A percentile compares a stretch with the other conserved stretches of the same genome.
These are phyloP conservation scores for Ciconia maguari DNA, from an alignment of 2,113 vertebrate genomes.

Conservation along the genomic window DNA sequence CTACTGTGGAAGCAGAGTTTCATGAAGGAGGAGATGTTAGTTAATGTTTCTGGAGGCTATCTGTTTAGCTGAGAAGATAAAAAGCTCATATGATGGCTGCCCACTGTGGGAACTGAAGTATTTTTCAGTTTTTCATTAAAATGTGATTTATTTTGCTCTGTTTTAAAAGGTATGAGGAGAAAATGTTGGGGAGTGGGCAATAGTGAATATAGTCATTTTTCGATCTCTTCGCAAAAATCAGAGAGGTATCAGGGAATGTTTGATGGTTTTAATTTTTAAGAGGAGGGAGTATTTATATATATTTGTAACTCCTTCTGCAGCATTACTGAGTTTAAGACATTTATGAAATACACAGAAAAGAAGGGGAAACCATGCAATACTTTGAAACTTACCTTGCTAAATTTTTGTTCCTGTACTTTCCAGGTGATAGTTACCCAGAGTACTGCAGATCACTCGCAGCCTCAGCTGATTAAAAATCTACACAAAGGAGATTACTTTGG, in stretches of 20 bases:
- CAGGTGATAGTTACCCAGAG: conserved; percentile 91
- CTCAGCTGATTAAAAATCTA: conserved; percentile 89
- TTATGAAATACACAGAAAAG: neutral
- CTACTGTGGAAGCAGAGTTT: neutral
- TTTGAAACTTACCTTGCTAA: neutral
- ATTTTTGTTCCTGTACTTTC: neutral
- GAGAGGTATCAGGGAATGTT: neutral
- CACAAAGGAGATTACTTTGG: conserved; percentile 92
- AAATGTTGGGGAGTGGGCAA: neutral
- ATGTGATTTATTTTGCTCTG: neutral
- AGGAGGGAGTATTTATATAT: neutral
- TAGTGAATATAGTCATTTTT: neutral
- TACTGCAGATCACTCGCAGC: conserved; percentile 79
- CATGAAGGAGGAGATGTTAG: neutral
- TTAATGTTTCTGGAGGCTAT: neutral
- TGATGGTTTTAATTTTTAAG: neutral
- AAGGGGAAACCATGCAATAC: neutral
- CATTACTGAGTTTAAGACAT: neutral
- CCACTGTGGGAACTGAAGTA: neutral
- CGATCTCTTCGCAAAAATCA: neutral
- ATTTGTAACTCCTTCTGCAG: neutral
- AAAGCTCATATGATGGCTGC: neutral
- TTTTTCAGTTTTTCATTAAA: neutral
- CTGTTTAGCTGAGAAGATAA: neutral
- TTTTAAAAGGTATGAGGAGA: neutral